Percentiles rank a stretch among this genome's conserved stretches.
phyloP scores from a whole-genome alignment of 1,140 invertebrate genomes.

The Diuraphis noxia region DNA sequence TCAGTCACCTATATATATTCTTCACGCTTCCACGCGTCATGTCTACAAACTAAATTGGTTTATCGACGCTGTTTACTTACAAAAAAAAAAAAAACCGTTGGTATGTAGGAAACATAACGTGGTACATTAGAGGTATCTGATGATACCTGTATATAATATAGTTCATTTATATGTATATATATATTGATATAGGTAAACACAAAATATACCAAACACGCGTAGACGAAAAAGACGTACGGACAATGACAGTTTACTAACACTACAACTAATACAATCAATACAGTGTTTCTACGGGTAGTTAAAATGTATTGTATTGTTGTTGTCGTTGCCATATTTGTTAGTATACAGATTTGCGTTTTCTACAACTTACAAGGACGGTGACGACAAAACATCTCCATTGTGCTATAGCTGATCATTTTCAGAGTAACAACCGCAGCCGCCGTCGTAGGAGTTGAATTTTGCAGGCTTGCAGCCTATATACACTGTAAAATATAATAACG shows the following conservation, averaged over 20 bases:
- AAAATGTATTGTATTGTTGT: neutral
- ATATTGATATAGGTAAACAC: neutral
- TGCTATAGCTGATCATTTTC: neutral
- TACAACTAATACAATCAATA: neutral
- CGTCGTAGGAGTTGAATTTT: neutral
- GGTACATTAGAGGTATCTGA: neutral
- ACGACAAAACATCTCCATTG: neutral
- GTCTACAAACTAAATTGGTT: conserved; percentile 48
- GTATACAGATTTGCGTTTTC: neutral
- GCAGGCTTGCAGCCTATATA: neutral
- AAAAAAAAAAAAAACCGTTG: neutral
- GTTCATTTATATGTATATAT: neutral
- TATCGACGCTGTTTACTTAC: conserved; percentile 45
- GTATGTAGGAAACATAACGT: neutral
- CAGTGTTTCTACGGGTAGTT: neutral
- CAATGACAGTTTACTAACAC: neutral
- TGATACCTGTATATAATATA: neutral
- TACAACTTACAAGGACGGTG: neutral
- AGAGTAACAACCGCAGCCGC: neutral
- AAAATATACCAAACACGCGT: neutral
- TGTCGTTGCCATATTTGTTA: neutral
- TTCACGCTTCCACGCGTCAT: conserved; percentile 49
- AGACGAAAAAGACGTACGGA: neutral
- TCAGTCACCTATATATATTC: neutral
- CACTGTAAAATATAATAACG: neutral